Percentiles rank a stretch among this genome's conserved stretches.
Evolutionary conservation across 2,113 vertebrate genomes (phyloP).

Genomic region (Oxyruncus cristatus): DNA sequence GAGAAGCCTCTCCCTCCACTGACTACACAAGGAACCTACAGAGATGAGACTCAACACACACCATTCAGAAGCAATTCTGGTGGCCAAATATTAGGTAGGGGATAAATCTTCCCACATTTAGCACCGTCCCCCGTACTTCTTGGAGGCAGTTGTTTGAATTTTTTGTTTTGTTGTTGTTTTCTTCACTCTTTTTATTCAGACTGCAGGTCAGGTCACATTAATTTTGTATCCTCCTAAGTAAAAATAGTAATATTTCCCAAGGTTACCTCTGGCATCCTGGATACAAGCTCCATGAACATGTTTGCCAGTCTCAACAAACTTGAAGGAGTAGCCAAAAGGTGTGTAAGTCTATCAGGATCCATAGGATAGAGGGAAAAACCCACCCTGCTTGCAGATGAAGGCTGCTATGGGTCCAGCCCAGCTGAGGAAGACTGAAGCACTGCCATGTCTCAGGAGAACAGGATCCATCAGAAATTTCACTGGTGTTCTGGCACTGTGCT

Average conservation of each 20-base stretch:
- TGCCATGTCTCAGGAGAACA: not conserved
- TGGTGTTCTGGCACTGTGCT: not conserved
- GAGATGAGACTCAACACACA: not conserved
- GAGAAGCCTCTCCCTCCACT: not conserved
- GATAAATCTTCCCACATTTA: not conserved
- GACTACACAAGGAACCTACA: not conserved
- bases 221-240: not conserved
- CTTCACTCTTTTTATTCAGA: not conserved
- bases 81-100: not conserved
- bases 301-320: not conserved
- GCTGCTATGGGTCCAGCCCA: not conserved
- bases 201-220: not conserved
- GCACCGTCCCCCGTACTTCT: not conserved
- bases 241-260: not conserved
- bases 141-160: not conserved
- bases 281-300: not conserved
- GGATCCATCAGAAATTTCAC: not conserved
- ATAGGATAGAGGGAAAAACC: not conserved
- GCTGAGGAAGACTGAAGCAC: not conserved
- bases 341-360: not conserved
- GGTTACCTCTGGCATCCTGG: not conserved
- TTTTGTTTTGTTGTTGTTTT: not conserved
- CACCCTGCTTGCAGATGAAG: not conserved
- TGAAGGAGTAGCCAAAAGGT: not conserved
- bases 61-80: not conserved